A percentile compares a stretch with the other conserved stretches of the same genome.
Conservation (phyloP, 2,797 vertebrate genomes). For the Sarcoramphus papa region DNA sequence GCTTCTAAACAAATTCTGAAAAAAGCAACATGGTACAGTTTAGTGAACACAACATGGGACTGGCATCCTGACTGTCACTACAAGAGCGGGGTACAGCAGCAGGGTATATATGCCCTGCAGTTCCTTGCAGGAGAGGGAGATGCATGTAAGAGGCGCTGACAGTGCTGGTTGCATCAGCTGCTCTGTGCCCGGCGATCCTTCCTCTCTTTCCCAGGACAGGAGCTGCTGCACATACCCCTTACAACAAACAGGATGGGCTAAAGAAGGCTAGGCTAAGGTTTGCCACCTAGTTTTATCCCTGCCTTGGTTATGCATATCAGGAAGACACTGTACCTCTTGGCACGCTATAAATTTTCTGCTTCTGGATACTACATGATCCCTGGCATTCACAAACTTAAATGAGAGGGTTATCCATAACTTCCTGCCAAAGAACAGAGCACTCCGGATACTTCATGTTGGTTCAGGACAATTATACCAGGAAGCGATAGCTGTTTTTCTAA, state of each 20-base stretch:
- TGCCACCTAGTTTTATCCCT: background rate
- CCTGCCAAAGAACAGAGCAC: background rate
- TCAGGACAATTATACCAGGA: background rate
- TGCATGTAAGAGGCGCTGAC: background rate
- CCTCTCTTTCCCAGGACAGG: background rate
- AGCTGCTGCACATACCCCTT: background rate
- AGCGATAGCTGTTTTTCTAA: background rate
- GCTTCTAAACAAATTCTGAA: background rate
- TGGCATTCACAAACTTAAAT: background rate
- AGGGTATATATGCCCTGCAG: background rate
- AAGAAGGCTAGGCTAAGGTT: background rate
- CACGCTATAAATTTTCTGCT: background rate
- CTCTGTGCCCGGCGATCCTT: background rate
- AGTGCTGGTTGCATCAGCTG: background rate
- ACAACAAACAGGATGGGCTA: background rate
- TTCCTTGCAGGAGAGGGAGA: background rate
- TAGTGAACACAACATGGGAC: background rate
- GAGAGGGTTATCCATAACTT: background rate
- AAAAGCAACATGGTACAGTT: background rate
- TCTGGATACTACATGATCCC: background rate
- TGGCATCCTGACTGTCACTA: background rate
- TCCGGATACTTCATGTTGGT: background rate
- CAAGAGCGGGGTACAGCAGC: fast-evolving
- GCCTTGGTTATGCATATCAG: background rate
- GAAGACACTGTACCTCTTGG: background rate